Conservation (phyloP, 2,797 vertebrate genomes). For the Hyperoplus immaculatus region DNA sequence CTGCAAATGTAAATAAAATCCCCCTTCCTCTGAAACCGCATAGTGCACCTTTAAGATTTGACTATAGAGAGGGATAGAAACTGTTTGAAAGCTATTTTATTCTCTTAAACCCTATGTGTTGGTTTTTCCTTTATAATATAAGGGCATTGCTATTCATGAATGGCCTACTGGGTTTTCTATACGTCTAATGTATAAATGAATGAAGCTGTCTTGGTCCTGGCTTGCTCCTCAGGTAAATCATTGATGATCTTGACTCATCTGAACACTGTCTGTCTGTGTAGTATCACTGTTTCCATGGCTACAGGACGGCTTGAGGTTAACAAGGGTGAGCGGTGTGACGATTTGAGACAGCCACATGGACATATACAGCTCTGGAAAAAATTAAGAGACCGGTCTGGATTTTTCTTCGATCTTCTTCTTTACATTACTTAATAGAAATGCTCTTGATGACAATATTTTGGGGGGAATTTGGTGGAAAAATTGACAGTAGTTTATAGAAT, state of each 20-base stretch:
- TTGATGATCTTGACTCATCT: conserved; percentile 62
- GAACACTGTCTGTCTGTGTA: conserved; percentile 50
- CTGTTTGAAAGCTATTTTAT: conserved; percentile 4
- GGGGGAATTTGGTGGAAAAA: too few species aligned
- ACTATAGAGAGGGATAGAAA: not conserved
- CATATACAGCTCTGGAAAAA: not conserved
- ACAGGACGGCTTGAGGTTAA: conserved; percentile 15
- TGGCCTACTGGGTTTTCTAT: conserved; percentile 28
- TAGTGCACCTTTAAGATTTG: not conserved
- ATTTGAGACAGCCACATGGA: conserved; percentile 10
- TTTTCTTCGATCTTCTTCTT: too few species aligned
- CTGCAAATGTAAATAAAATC: too few species aligned
- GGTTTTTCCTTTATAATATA: conserved; percentile 29
- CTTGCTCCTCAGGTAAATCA: conserved; percentile 69
- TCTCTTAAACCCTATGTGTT: conserved; percentile 15
- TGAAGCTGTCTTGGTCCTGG: conserved; percentile 61
- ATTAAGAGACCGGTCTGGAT: too few species aligned
- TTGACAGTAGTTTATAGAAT: too few species aligned
- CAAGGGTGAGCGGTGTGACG: not conserved
- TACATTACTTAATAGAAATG: too few species aligned
- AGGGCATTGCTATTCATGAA: conserved; percentile 39
- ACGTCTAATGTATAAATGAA: conserved; percentile 53
- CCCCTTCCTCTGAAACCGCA: too few species aligned
- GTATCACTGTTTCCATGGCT: conserved; percentile 55
- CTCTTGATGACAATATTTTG: too few species aligned